Base-by-base conservation (phyloP, 2,888 invertebrate genomes). In the Nysson spinosus region DNA sequence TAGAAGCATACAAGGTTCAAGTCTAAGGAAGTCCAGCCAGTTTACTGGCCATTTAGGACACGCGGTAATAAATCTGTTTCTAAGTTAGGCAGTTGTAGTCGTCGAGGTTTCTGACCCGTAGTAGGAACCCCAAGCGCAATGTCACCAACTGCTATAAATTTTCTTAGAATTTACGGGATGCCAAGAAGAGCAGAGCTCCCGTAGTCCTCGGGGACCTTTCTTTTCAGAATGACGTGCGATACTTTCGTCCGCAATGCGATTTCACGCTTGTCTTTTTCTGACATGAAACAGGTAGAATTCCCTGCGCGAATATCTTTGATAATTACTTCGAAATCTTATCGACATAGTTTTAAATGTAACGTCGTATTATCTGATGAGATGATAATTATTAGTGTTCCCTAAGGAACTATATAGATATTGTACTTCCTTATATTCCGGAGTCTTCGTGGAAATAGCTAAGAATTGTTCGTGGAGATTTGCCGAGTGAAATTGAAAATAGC, bases 91-190 rank as follows among this genome's bases (percentile, higher is more conserved):
- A 65, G 61, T 77, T 50, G 46, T 52, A 69, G 56, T 46, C 69
- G 63, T 52, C 60, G 56, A 46, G 54, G 39, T 39, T 54, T 16
- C 72, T 55, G 61, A 65, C 62, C 44, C 40, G 37, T n/a, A n/a
- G 32, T 47, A 50, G 56, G 40, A 40, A 39, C 61, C 44, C 52
- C 35, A 30, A 22, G 55, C 47, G 58, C 65, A 54, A 73, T 71
- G 52, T 69, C 67, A 61, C 64, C 56, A 46, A 68, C 56, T 49
- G 51, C 71, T 60, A 69, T 77, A 75, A 77, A 77, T 77, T 77
- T 73, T 65, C 71, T 73, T 65, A 54, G 35, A 71, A 77, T 77
- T 77, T 77, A 77, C 68, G 65, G 56, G 61, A 71, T 58, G 54
- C 63, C 69, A 55, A 55, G 58, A 40, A 51, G 47, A 39, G 61